A percentile compares a stretch with the other conserved stretches of the same genome.
Evolutionary conservation across 2,113 vertebrate species (phyloP).

Genomic region (Stictonetta naevosa): DNA sequence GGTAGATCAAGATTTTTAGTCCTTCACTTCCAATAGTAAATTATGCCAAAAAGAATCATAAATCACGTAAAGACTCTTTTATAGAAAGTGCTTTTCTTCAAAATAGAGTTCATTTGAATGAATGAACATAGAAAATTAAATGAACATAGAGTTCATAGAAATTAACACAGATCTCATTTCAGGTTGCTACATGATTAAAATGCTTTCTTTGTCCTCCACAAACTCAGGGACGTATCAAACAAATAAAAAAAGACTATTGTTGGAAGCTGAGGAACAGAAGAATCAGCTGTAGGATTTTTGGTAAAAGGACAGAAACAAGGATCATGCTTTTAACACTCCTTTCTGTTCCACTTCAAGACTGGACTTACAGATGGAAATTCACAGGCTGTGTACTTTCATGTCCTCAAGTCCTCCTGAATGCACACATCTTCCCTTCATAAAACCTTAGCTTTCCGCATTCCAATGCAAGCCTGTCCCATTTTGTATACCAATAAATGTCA

Average conservation of each 20-base stretch:
- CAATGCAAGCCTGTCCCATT: fast-evolving
- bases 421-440: neutral
- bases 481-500: fast-evolving
- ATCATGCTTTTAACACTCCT: neutral
- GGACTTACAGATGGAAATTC: neutral
- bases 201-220: neutral
- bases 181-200: neutral
- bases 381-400: fast-evolving
- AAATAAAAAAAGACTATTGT: neutral
- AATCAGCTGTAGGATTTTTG: neutral
- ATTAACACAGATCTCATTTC: neutral
- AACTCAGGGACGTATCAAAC: neutral
- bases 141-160: no score
- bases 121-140: no score
- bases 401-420: neutral
- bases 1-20: neutral
- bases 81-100: neutral
- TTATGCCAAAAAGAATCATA: neutral
- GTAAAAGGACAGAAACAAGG: neutral
- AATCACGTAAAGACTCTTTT: neutral
- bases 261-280: neutral
- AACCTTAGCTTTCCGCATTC: neutral
- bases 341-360: neutral
- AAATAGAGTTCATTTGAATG: no score
- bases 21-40: neutral